These are phyloP conservation scores for Heteromormyrus szaboi DNA, from an alignment of 2,797 vertebrate genomes.

Conservation along the genomic window DNA sequence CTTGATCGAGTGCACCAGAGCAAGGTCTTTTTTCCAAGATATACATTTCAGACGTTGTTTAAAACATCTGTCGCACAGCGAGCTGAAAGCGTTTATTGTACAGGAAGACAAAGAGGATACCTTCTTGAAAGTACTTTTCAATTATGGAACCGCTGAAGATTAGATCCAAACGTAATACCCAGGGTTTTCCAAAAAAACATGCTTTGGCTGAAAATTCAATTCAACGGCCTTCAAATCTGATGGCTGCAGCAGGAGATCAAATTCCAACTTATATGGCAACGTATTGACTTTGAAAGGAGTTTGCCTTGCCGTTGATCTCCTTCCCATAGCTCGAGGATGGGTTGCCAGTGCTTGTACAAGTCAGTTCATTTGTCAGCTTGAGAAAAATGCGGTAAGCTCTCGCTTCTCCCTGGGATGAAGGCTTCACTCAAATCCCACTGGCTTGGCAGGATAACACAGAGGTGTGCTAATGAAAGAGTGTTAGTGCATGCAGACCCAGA, in stretches of 20 bases:
- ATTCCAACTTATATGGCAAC: not conserved
- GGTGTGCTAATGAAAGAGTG: constrained; percentile 35
- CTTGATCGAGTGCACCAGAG: not conserved
- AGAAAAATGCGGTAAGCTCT: constrained; percentile 13
- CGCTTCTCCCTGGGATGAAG: constrained; percentile 22
- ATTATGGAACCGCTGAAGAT: not conserved
- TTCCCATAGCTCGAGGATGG: constrained; percentile 1
- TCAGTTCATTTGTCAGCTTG: constrained; percentile 21
- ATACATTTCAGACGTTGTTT: not conserved
- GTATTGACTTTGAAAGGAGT: not conserved
- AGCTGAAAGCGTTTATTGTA: not conserved
- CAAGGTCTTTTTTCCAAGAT: not conserved
- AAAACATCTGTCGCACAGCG: not conserved
- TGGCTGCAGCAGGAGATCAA: constrained; percentile 5
- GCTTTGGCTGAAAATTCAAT: not conserved
- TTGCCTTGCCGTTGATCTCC: not conserved
- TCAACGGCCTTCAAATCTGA: constrained; percentile 6
- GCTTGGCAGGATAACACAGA: constrained; percentile 27
- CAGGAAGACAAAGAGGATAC: not conserved
- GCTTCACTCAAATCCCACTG: constrained; percentile 27
- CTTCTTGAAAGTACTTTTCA: not conserved
- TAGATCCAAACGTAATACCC: not conserved
- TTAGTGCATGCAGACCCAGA: constrained; percentile 15
- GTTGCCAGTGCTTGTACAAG: constrained; percentile 15
- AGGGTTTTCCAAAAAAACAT: not conserved